Base-by-base conservation (phyloP, 2,888 invertebrate genomes). In the Dorcus parallelipipedus region DNA sequence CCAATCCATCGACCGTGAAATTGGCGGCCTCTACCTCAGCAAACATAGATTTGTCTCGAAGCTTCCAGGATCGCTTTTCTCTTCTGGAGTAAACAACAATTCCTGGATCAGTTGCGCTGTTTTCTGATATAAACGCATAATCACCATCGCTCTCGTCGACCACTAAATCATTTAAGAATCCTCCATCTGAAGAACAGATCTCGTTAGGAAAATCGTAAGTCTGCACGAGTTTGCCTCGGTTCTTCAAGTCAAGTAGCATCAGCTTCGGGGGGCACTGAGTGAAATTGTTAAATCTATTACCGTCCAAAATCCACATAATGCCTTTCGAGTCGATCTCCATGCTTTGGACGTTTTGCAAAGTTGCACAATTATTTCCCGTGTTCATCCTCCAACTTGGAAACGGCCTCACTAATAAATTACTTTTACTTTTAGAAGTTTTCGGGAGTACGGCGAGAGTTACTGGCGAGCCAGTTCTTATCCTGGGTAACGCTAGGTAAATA, bases 361-460 rank as follows among this genome's bases (percentile, higher is more conserved):
- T 84, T 6, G 76, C 74, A 74, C 90, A 90, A 60, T 42, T 86
- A 81, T 41, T 55, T 39, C 64, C 56, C 5, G 49, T 78, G 71
- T 90, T 88, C 77, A 83, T 82, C 8, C 79, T 80, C 89, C 89
- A 90, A 67, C 80, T 85, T 59, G 90, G 90, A 75, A 84, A 90
- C 4, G 90, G 87, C 49, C 81, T 81, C 41, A 90, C 73, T 57
- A 82, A 78, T 33, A 83, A 83, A 26, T 59, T 59, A 60, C 84
- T 81, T 67, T 81, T 81, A 67, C 75, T 78, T 68, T 62, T 61
- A n/a, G 56, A 49, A 23, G 54, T 51, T 47, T 42, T 49, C 4
- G 56, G 43, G 23, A 59, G 80, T 58, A 82, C 82, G 0, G 83
- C 86, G 38, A 90, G 75, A 1, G 90, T 88, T 40, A 85, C 86